These are phyloP conservation scores for Zosterops borbonicus DNA, from an alignment of 2,113 vertebrate species.

Conservation along the genomic window DNA sequence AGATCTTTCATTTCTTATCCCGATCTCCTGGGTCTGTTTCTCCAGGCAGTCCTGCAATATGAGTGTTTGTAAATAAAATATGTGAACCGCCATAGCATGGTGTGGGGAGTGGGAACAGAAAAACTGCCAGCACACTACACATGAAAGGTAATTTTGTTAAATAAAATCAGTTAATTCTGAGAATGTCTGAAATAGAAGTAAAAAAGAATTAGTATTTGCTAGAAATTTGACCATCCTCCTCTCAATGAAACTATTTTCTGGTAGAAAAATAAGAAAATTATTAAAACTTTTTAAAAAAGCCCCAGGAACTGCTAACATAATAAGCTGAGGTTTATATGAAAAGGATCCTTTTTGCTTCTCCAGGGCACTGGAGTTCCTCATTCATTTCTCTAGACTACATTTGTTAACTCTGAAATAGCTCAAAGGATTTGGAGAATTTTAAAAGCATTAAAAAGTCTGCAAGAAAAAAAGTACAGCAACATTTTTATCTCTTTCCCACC, in stretches of 20 bases:
- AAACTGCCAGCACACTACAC: neutral
- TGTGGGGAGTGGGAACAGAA: neutral
- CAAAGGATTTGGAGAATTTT: conserved; percentile 9
- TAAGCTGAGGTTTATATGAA: conserved; percentile 46
- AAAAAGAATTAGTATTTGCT: neutral
- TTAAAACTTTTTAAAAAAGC: conserved; percentile 7
- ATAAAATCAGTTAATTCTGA: neutral
- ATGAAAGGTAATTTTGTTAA: neutral
- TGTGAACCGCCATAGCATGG: neutral
- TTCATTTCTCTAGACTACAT: conserved; percentile 5
- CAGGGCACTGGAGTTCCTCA: neutral
- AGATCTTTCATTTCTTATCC: neutral
- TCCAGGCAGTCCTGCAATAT: neutral
- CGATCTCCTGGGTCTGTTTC: neutral
- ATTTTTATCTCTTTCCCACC: conserved; percentile 59
- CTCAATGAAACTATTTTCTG: conserved; percentile 13
- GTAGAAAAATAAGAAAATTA: conserved; percentile 10
- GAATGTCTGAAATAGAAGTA: neutral
- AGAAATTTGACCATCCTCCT: neutral
- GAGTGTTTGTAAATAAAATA: neutral
- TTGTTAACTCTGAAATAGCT: conserved; percentile 39
- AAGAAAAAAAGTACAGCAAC: neutral
- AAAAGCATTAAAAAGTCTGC: conserved; percentile 21
- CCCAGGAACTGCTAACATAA: conserved; percentile 54
- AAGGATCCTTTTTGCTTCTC: conserved; percentile 29